Percentiles rank a stretch among this genome's conserved stretches.
Conservation (phyloP, 2,888 invertebrate genomes). For the Melikaiella ostensackeni region DNA sequence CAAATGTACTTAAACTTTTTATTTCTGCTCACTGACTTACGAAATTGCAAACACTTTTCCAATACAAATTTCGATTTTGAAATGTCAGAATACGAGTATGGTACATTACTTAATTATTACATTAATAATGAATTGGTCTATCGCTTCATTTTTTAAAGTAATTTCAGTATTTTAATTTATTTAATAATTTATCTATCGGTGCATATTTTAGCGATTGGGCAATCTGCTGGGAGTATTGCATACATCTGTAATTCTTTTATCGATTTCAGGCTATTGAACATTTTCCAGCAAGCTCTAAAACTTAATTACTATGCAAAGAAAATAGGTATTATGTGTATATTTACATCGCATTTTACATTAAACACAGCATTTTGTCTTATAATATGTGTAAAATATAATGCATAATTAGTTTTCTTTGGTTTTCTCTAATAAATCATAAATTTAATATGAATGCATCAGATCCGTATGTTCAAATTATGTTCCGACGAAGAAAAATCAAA, state of each 20-base stretch:
- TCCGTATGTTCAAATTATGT: not conserved
- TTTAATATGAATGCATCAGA: not conserved
- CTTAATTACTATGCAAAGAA: slow-evolving; percentile 16
- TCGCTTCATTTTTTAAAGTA: not conserved
- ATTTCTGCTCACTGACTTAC: not conserved
- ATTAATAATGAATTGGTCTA: not conserved
- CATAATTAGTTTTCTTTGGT: not conserved
- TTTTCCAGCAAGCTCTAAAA: not conserved
- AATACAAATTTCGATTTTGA: not conserved
- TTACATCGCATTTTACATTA: slow-evolving; percentile 30
- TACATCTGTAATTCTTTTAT: not conserved
- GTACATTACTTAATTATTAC: not conserved
- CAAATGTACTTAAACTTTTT: not conserved
- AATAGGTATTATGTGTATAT: slow-evolving; percentile 39
- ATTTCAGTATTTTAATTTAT: not conserved
- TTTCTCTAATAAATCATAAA: not conserved
- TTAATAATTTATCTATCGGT: not conserved
- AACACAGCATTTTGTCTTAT: slow-evolving; percentile 32
- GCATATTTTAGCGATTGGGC: not conserved
- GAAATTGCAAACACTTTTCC: not conserved
- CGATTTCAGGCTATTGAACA: not conserved
- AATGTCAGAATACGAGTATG: not conserved
- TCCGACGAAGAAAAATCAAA: not conserved
- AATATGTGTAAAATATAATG: not conserved
- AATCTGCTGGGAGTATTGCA: not conserved